phyloP scores from a whole-genome alignment of 1,140 invertebrate genomes.

The Thaumetopoea pityocampa region DNA sequence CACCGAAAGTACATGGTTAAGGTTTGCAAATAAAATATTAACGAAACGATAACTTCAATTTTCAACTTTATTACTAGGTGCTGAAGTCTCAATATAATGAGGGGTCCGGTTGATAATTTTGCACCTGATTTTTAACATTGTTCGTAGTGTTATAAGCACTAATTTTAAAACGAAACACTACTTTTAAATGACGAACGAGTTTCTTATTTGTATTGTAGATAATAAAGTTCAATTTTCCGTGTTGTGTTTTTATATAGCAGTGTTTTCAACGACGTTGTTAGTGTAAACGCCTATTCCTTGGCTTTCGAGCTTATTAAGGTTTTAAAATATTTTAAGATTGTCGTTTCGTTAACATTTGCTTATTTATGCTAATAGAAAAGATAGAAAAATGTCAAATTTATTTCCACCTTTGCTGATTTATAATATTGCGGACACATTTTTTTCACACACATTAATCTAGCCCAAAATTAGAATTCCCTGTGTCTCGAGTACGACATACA shows the following conservation, averaged over 20 bases:
- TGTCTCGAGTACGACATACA: too few relatives aligned
- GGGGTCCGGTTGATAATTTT: constrained; percentile 1
- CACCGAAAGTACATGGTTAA: constrained; percentile 15
- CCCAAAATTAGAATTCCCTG: too few relatives aligned
- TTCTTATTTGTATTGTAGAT: constrained; percentile 6
- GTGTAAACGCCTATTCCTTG: constrained; percentile 15
- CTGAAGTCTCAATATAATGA: constrained; percentile 3
- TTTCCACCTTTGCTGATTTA: too few relatives aligned
- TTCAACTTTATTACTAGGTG: constrained; percentile 1
- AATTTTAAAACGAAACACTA: constrained; percentile 11
- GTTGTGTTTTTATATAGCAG: constrained; percentile 2
- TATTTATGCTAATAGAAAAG: too few relatives aligned
- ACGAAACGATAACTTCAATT: not conserved
- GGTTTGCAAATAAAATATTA: not conserved
- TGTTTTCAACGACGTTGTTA: constrained; percentile 16
- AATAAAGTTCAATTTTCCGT: constrained; percentile 13
- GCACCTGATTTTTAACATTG: constrained; percentile 16
- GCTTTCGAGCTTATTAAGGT: constrained; percentile 14
- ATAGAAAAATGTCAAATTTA: too few relatives aligned
- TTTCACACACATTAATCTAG: too few relatives aligned
- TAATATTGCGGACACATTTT: too few relatives aligned
- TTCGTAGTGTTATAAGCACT: constrained; percentile 10
- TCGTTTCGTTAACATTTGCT: not conserved
- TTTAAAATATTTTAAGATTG: constrained; percentile 11
- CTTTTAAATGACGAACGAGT: not conserved